Conservation (phyloP, 2,797 vertebrate genomes). For the Gephyroberyx darwinii region DNA sequence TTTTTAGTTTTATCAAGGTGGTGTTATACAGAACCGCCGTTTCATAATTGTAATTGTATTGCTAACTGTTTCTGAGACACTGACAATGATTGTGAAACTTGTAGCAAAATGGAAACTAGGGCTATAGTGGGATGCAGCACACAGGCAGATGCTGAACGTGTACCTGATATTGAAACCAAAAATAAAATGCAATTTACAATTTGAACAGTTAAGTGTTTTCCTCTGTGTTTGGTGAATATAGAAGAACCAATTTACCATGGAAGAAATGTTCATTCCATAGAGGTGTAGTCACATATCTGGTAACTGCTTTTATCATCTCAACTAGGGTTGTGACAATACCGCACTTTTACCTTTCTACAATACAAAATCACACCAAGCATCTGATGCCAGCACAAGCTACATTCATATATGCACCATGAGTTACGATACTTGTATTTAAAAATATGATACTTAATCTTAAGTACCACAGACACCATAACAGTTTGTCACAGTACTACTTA, state of each 20-base stretch:
- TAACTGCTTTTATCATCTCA: too few relatives aligned
- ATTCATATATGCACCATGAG: not conserved
- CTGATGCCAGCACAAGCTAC: too few relatives aligned
- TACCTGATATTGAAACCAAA: not conserved
- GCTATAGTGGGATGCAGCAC: not conserved
- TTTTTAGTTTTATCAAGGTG: too few relatives aligned
- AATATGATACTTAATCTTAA: not conserved
- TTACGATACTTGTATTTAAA: not conserved
- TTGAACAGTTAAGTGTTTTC: not conserved
- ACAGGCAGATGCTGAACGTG: not conserved
- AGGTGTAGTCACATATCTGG: too few relatives aligned
- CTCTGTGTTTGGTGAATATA: not conserved
- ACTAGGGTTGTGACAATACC: too few relatives aligned
- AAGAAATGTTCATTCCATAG: too few relatives aligned
- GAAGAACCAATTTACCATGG: not conserved
- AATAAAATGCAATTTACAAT: not conserved
- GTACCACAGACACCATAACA: not conserved
- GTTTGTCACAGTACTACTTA: not conserved
- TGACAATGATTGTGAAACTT: not conserved
- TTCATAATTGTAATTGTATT: not conserved
- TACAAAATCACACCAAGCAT: too few relatives aligned
- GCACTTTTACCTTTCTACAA: too few relatives aligned
- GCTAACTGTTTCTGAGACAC: not conserved
- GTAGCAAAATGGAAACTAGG: not conserved
- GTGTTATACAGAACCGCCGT: too few relatives aligned